Base-by-base conservation (phyloP, 1,140 invertebrate genomes). In the Ips typographus region DNA sequence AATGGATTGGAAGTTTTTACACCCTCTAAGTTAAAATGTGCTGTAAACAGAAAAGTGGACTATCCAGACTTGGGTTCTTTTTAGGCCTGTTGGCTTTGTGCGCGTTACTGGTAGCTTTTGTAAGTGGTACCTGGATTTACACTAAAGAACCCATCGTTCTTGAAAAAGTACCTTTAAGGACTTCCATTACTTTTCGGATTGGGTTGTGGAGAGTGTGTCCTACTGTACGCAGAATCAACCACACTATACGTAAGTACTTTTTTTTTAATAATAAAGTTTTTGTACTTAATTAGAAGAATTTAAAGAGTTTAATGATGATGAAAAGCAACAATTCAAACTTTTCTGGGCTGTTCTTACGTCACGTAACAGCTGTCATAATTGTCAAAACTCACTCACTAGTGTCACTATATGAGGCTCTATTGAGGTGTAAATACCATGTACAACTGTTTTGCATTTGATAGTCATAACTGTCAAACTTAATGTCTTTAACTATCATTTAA, bases 181-280 rank as follows among this genome's bases (percentile, higher is more conserved):
- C 80, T 7, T 77, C 79, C 56, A 80, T 82, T 49, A 77, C 69
- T 38, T 83, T 84, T 71, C 76, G 78, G 6, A 83, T 84, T 52
- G 83, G 83, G 56, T 74, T 84, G 62, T 84, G 83, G 83, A 75
- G 81, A 52, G 80, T 83, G n/a, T 84, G 83, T 74, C 83, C 83
- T 4, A 77, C 76, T 36, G 74, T 81, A n/a, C 77, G 78, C 66
- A 73, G 72, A 62, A 73, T 80, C 69, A 80, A 81, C 71, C 71
- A 70, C 37, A 75, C 78, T 36, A 78, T 79, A 76, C 78, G 79
- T 80, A 75, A 80, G 79, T 78, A 68, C 51, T 22, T 22, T 22
- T 22, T 22, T 22, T 37, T 38, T 56, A 8, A 1, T 56, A 38
- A 2, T 56, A n/a, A 22, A 22, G 22, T 22, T 22, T 22, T 22